Percentiles rank a stretch among this genome's conserved stretches.
phyloP scores from a whole-genome alignment of 2,113 vertebrate genomes.

The Opisthocomus hoazin region DNA sequence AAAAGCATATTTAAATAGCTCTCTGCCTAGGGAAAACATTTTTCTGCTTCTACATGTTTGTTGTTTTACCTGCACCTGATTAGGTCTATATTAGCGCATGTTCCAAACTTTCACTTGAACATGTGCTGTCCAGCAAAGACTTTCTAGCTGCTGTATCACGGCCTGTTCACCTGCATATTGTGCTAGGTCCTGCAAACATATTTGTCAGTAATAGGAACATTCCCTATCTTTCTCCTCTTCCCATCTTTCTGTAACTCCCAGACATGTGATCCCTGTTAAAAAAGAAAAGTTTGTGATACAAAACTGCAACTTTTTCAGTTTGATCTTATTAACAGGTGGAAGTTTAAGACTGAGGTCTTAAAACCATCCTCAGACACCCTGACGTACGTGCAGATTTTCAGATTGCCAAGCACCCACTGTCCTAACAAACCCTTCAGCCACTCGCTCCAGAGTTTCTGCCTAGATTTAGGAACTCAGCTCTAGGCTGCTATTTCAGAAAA shows the following conservation, averaged over 20 bases:
- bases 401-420: not conserved
- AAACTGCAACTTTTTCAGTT: not conserved
- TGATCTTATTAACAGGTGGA: not conserved
- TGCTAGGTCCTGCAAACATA: not conserved
- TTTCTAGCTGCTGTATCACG: not conserved
- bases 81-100: not conserved
- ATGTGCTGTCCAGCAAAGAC: not conserved
- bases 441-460: not conserved
- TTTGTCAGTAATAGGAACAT: not conserved
- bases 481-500: not conserved
- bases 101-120: not conserved
- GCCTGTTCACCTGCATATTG: fast-evolving
- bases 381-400: not conserved
- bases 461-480: not conserved
- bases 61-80: not conserved
- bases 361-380: not conserved
- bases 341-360: not conserved
- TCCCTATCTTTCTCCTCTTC: not conserved
- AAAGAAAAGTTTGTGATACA: not conserved
- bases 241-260: not conserved
- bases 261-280: not conserved
- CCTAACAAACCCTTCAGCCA: not conserved
- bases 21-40: not conserved
- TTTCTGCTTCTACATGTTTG: not conserved
- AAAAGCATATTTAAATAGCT: not conserved